A percentile compares a stretch with the other conserved stretches of the same genome.
Evolutionary conservation across 1,140 invertebrate genomes (phyloP).

Genomic region (Pseudachorutes palmiensis): DNA sequence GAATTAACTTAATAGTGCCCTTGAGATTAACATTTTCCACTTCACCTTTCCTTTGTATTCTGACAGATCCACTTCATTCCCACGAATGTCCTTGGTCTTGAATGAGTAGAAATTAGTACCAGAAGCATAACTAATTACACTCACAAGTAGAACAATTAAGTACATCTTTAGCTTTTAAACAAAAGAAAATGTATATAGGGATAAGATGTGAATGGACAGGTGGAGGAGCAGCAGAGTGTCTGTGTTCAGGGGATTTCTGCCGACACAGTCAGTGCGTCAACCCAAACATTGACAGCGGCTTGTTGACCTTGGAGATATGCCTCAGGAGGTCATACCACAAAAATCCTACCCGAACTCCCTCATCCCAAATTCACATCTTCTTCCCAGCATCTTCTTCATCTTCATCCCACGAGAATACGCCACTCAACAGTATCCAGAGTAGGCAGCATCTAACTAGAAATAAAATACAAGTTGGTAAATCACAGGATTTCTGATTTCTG

Average conservation of each 20-base stretch:
- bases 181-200: background rate
- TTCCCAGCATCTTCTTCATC: conserved; percentile 2
- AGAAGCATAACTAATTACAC: background rate
- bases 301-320: background rate
- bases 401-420: conserved; percentile 3
- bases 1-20: background rate
- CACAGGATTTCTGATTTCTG: background rate
- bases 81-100: background rate
- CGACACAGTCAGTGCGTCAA: no score
- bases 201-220: background rate
- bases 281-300: no score
- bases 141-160: background rate
- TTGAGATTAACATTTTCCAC: background rate
- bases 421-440: background rate
- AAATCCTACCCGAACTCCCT: background rate
- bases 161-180: background rate
- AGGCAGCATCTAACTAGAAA: background rate
- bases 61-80: background rate
- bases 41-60: background rate
- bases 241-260: no score
- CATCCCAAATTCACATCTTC: background rate
- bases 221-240: no score
- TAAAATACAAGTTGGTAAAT: background rate
- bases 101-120: conserved; percentile 3
- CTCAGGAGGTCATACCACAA: background rate